phyloP scores from a whole-genome alignment of 2,888 invertebrate genomes.

The Geophilus truncorum region DNA sequence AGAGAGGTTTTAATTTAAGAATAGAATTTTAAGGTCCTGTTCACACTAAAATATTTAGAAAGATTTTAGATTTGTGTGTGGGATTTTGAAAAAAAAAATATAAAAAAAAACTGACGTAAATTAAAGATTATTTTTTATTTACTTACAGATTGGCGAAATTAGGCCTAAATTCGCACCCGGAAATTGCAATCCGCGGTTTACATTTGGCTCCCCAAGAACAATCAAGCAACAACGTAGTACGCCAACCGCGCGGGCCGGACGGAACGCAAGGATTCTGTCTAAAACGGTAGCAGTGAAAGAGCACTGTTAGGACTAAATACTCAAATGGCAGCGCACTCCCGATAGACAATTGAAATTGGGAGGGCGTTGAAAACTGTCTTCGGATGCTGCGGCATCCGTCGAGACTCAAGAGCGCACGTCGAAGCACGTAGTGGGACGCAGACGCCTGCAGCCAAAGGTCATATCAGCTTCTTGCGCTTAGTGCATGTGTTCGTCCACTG shows the following conservation, averaged over 20 bases:
- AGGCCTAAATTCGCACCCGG: neutral
- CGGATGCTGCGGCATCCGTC: neutral
- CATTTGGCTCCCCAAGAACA: neutral
- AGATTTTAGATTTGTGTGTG: neutral
- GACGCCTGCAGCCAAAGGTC: too few species aligned
- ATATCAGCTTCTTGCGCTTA: slow-evolving; percentile 5
- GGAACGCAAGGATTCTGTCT: slow-evolving; percentile 64
- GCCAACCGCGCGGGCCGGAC: slow-evolving; percentile 88
- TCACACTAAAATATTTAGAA: neutral
- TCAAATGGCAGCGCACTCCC: neutral
- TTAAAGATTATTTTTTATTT: neutral
- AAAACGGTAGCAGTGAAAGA: slow-evolving; percentile 31
- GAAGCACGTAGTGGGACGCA: neutral
- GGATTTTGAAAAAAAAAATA: neutral
- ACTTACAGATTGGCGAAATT: slow-evolving; percentile 30
- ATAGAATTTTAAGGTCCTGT: too few species aligned
- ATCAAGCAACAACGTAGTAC: slow-evolving; percentile 57
- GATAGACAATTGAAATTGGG: neutral
- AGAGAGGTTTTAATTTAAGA: slow-evolving; percentile 36
- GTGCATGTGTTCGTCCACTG: neutral
- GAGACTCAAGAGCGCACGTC: neutral
- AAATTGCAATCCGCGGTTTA: slow-evolving; percentile 30
- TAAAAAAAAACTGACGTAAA: neutral
- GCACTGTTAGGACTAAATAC: neutral
- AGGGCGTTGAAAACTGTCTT: neutral